These are phyloP conservation scores for Euphydryas editha DNA, from an alignment of 2,888 invertebrate species.

Conservation along the genomic window DNA sequence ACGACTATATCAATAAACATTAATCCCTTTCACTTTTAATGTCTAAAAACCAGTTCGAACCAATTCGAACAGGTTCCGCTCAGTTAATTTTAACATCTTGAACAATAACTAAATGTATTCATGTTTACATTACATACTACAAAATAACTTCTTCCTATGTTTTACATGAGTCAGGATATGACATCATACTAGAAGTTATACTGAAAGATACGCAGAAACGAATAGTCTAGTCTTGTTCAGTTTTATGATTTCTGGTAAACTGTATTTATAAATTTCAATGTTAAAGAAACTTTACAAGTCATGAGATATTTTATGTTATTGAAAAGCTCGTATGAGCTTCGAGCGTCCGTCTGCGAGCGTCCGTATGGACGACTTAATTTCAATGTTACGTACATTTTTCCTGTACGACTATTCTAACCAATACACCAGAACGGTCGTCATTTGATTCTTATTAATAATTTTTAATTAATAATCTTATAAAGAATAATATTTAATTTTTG, in stretches of 20 bases:
- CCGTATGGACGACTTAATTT: too few species aligned
- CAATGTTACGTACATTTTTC: too few species aligned
- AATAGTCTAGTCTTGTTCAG: background rate
- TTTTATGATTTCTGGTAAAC: background rate
- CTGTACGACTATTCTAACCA: too few species aligned
- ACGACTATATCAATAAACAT: too few species aligned
- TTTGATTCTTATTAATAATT: too few species aligned
- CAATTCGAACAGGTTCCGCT: background rate
- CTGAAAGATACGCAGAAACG: constrained; percentile 1
- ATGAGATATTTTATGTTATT: background rate
- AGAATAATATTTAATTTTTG: too few species aligned
- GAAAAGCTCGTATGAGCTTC: too few species aligned
- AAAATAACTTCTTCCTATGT: constrained; percentile 6
- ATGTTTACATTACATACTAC: background rate
- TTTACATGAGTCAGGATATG: background rate
- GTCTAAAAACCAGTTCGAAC: background rate
- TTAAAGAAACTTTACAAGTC: too few species aligned
- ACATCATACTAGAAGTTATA: background rate
- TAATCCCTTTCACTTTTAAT: background rate
- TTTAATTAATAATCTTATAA: too few species aligned
- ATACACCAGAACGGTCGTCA: too few species aligned
- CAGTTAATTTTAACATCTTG: background rate
- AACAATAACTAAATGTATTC: constrained; percentile 4
- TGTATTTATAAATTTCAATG: background rate
- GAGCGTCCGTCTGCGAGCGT: too few species aligned